Percentiles rank a stretch among this genome's conserved stretches.
Evolutionary conservation across 23 tunicate species (phyloP).

Genomic region (Corella eumyota): DNA sequence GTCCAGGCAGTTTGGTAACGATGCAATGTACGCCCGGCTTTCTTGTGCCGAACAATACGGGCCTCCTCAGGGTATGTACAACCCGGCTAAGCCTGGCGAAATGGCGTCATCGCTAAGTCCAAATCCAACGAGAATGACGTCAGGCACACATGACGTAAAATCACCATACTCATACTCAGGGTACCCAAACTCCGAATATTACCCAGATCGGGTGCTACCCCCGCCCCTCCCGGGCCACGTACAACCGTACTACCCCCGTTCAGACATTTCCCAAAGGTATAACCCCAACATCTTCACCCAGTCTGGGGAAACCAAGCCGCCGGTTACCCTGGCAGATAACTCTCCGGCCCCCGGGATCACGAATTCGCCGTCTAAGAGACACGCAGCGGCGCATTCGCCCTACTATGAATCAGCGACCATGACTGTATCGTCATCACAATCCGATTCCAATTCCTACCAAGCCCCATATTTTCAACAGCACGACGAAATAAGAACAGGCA

Average conservation of each 20-base stretch:
- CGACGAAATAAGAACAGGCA: no score
- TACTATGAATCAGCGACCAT: no score
- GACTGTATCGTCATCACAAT: no score
- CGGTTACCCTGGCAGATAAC: background rate
- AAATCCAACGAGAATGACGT: no score
- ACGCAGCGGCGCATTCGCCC: no score
- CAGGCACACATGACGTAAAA: background rate
- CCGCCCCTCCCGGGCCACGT: background rate
- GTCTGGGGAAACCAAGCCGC: background rate
- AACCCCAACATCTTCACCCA: slow-evolving; percentile 1
- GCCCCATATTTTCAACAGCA: no score
- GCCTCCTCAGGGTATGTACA: background rate
- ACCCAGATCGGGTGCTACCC: slow-evolving; percentile 3
- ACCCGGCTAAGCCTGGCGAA: background rate
- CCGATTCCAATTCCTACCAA: no score
- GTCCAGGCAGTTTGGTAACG: no score
- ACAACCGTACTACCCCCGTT: background rate
- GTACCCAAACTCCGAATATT: slow-evolving; percentile 4
- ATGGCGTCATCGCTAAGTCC: slow-evolving; percentile 2
- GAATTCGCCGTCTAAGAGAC: no score
- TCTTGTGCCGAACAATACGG: slow-evolving; percentile 9
- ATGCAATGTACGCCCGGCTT: no score
- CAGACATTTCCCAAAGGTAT: background rate
- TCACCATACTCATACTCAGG: background rate
- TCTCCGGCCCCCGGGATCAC: background rate